Base-by-base conservation (phyloP, 2,797 vertebrate species). In the Parambassis ranga region DNA sequence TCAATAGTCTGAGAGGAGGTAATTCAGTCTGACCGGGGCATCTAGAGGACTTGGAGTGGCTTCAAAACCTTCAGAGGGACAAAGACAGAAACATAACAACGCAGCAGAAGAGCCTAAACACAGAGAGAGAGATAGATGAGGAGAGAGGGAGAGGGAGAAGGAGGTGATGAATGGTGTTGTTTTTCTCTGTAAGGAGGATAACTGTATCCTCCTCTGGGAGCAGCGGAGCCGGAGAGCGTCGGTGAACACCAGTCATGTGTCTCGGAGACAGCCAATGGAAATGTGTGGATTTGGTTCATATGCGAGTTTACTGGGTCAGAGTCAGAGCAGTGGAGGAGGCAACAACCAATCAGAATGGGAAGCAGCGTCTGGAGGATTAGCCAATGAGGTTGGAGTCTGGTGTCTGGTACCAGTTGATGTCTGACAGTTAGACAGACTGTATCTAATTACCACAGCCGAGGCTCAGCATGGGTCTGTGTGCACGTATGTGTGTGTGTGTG, bases 371-470 rank as follows among this genome's bases (percentile, higher is more conserved):
- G 80, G 79, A 77, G 82, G 78, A 81, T 84, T 70, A 86, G 79
- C 90, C 90, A 91, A 90, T 90, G 79, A 72, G 82, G 56, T 48
- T 74, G 68, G 60, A 85, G 88, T 72, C 77, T 84, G 75, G 81
- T 85, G 86, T 90, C 85, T 89, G 83, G 86, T 89, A 87, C 84
- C 88, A 72, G 88, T 89, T 87, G 85, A 87, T 90, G 88, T 88
- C 87, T 91, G 90, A 89, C 90, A 89, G 89, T 85, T 90, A 86
- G 86, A 91, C 89, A 89, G 87, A 87, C 85, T 89, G 89, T 85
- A 89, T 90, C 85, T 89, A 90, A 90, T 91, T 91, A 88, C 87
- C 85, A 70, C 70, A 85, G 83, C 73, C 73, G 7, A 71, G 61
- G 75, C 87, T 81, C 87, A 86, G 86, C 83, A 63, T 85, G 88